Conservation (phyloP, 2,113 vertebrate species). For the Irena cyanogastra region DNA sequence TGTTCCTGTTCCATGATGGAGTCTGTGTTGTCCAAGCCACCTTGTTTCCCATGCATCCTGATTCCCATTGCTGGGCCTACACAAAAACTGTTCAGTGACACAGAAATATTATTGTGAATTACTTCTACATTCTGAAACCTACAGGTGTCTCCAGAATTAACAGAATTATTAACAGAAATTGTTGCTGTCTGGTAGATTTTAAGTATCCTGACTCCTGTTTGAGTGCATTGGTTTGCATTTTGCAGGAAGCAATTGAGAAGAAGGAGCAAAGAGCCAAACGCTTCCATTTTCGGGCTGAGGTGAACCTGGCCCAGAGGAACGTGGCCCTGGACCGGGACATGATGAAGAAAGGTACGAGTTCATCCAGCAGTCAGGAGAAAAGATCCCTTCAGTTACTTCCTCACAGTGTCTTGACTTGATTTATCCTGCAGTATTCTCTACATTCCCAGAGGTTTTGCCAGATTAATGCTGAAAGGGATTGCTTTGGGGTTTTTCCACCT, state of each 20-base stretch:
- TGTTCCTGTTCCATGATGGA: not conserved
- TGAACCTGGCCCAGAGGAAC: slow-evolving; percentile 80
- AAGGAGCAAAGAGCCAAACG: slow-evolving; percentile 94
- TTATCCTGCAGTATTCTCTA: not conserved
- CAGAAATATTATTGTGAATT: not conserved
- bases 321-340: slow-evolving; percentile 86
- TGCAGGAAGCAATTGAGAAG: slow-evolving; percentile 92
- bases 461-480: not conserved
- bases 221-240: not conserved
- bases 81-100: not conserved
- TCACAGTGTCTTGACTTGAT: not conserved
- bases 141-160: not conserved
- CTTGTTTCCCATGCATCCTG: not conserved
- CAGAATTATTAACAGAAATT: not conserved
- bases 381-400: not conserved
- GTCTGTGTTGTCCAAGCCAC: not conserved
- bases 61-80: not conserved
- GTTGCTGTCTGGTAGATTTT: not conserved
- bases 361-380: not conserved
- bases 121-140: not conserved
- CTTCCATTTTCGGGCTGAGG: slow-evolving; percentile 89
- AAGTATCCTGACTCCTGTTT: not conserved
- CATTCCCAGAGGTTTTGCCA: not conserved
- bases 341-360: slow-evolving; percentile 86
- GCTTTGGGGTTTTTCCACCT: rapidly evolving